phyloP scores from a whole-genome alignment of 2,888 invertebrate species.

The Ceriagrion tenellum region DNA sequence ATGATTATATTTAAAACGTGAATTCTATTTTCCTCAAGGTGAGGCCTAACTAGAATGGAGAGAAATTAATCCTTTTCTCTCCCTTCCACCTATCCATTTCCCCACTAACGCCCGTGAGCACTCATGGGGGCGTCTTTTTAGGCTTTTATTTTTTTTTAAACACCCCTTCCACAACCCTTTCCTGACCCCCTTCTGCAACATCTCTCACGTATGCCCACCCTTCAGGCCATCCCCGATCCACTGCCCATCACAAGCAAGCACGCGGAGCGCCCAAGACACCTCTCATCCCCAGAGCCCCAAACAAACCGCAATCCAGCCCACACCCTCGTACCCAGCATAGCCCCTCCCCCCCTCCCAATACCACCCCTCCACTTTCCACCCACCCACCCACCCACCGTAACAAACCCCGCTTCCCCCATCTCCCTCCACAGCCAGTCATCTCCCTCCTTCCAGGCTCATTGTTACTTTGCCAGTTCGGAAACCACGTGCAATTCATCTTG shows the following conservation, averaged over 20 bases:
- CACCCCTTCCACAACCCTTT: background rate
- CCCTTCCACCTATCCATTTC: background rate
- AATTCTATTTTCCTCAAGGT: no score
- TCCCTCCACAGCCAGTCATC: background rate
- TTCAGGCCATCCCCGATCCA: background rate
- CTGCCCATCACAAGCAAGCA: background rate
- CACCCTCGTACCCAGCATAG: background rate
- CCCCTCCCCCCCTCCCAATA: background rate
- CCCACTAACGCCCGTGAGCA: background rate
- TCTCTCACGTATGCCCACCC: background rate
- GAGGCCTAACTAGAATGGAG: no score
- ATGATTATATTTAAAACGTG: no score
- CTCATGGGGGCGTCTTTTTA: background rate
- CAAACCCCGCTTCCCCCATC: background rate
- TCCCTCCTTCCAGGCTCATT: conserved; percentile 3
- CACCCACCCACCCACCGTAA: background rate
- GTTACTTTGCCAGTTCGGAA: conserved; percentile 57
- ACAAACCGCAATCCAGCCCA: background rate
- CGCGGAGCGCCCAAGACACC: background rate
- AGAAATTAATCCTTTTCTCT: background rate
- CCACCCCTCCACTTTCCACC: background rate
- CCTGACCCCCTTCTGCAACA: background rate
- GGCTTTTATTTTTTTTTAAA: background rate
- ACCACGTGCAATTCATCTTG: conserved; percentile 59
- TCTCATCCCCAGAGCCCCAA: background rate